Conservation (phyloP, 2,888 invertebrate genomes). For the Protophormia terraenovae region DNA sequence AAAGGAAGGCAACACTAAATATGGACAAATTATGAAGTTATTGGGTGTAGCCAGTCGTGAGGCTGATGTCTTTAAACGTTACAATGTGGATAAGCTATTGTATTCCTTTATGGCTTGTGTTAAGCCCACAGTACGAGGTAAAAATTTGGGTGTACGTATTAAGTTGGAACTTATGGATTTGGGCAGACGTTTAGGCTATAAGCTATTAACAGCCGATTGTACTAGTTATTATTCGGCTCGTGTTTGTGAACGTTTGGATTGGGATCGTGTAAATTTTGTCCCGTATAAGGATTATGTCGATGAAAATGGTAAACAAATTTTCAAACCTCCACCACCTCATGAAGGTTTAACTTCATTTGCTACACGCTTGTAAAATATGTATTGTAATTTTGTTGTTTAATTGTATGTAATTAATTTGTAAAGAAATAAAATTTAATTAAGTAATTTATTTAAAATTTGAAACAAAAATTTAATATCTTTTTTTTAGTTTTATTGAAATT, state of each 20-base stretch:
- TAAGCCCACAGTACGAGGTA: constrained; percentile 11
- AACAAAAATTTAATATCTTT: too few relatives aligned
- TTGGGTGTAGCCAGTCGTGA: constrained; percentile 16
- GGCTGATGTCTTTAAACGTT: constrained; percentile 47
- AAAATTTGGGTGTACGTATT: constrained; percentile 35
- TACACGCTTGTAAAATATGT: neutral
- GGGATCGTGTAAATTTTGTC: constrained; percentile 26
- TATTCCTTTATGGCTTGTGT: constrained; percentile 36
- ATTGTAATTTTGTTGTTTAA: too few relatives aligned
- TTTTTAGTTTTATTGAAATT: too few relatives aligned
- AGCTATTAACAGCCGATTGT: constrained; percentile 19
- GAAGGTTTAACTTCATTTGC: constrained; percentile 10
- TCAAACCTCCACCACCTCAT: constrained; percentile 37
- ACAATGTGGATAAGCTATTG: constrained; percentile 31
- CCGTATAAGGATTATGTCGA: constrained; percentile 35
- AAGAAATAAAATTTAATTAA: too few relatives aligned
- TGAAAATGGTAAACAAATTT: constrained; percentile 8
- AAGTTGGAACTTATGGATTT: constrained; percentile 33
- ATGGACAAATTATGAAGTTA: constrained; percentile 29
- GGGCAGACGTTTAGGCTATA: constrained; percentile 31
- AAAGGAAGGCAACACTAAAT: constrained; percentile 31
- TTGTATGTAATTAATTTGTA: neutral
- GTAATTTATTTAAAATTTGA: neutral
- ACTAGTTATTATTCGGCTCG: constrained; percentile 46
- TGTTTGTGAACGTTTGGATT: neutral